A percentile compares a stretch with the other conserved stretches of the same genome.
These are phyloP conservation scores for Sarcophaga peregrina DNA, from an alignment of 1,140 invertebrate genomes.

Conservation along the genomic window DNA sequence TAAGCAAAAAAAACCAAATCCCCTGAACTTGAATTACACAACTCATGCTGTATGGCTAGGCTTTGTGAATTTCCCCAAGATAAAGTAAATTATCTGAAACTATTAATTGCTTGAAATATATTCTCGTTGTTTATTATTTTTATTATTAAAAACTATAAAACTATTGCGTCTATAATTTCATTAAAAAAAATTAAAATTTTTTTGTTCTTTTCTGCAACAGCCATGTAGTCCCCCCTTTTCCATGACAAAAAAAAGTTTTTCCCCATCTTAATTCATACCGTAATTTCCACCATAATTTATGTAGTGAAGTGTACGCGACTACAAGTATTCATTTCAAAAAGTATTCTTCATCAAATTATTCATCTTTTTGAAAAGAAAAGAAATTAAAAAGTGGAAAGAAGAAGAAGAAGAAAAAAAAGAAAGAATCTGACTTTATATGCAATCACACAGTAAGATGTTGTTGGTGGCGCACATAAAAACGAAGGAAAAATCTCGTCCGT, in stretches of 20 bases:
- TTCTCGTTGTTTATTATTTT: not conserved
- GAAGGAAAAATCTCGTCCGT: too few relatives aligned
- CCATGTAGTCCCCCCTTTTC: not conserved
- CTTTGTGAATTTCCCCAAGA: not conserved
- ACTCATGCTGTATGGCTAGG: not conserved
- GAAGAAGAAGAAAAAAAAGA: not conserved
- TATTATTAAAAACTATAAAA: not conserved
- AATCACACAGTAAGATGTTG: not conserved
- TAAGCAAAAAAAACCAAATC: not conserved
- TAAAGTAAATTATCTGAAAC: not conserved
- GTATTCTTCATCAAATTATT: constrained; percentile 35
- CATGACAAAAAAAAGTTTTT: not conserved
- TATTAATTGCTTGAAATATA: not conserved
- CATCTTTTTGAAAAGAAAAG: not conserved
- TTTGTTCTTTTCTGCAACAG: not conserved
- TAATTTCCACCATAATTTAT: constrained; percentile 5
- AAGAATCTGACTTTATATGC: not conserved
- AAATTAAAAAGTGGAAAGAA: constrained; percentile 15
- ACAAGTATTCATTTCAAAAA: constrained; percentile 23
- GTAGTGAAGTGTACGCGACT: not conserved
- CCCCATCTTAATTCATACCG: not conserved
- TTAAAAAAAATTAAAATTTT: not conserved
- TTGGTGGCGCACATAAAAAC: not conserved
- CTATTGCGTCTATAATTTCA: not conserved
- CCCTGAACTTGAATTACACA: not conserved